These are phyloP conservation scores for Acronicta leporina DNA, from an alignment of 2,888 invertebrate genomes.

Conservation along the genomic window DNA sequence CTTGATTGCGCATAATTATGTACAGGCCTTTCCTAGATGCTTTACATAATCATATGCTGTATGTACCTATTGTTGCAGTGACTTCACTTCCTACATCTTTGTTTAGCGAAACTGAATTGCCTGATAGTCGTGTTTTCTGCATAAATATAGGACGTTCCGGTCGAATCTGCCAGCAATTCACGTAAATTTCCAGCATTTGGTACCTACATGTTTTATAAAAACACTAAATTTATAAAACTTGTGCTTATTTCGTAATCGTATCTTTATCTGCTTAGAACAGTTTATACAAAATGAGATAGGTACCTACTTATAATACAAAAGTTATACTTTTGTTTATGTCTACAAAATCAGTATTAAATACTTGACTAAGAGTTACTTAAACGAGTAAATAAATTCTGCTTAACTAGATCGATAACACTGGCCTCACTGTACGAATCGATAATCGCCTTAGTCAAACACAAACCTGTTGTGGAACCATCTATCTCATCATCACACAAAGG, in stretches of 20 bases:
- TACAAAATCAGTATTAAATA: constrained; percentile 23
- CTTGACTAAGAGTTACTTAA: constrained; percentile 59
- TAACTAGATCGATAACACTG: constrained; percentile 88
- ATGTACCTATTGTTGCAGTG: neutral
- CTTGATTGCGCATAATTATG: neutral
- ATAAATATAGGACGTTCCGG: no score
- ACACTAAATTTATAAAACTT: neutral
- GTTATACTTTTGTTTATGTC: constrained; percentile 29
- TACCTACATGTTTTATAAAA: neutral
- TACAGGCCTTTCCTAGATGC: constrained; percentile 1
- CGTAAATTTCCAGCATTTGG: neutral
- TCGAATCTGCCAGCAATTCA: neutral
- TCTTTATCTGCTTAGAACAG: neutral
- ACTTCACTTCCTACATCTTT: neutral
- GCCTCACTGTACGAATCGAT: constrained; percentile 91
- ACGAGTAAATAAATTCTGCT: constrained; percentile 82
- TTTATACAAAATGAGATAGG: constrained; percentile 6
- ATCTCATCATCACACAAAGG: constrained; percentile 72
- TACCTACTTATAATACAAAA: constrained; percentile 1
- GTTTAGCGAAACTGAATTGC: neutral
- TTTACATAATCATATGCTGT: neutral
- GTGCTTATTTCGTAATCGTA: neutral
- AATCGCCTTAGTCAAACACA: constrained; percentile 83
- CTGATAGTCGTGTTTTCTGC: no score
- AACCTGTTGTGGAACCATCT: constrained; percentile 73